Evolutionary conservation across 2,888 invertebrate species (phyloP), one percentile per base, ranked within the genome.

Genomic region (Yponomeuta malinellus): DNA sequence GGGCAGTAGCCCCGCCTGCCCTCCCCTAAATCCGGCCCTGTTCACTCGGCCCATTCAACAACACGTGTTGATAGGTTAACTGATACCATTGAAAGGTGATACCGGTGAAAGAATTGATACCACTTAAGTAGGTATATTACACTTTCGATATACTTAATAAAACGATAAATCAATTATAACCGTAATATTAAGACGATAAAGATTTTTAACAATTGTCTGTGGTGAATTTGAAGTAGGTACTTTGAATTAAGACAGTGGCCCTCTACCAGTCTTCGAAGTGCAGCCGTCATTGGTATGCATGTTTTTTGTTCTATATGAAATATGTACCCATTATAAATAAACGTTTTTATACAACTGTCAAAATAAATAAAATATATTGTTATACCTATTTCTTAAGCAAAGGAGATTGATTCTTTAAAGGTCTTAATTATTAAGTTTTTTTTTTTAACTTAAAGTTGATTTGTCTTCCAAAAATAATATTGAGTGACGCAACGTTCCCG

Each of bases 251-350:
- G 37, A 43, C 43, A 8, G 43, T 5, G 43, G 43, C 9, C 6
- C 43, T 8, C 43, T 43, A 33, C 1, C 43, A 81, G 81, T 85
- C 81, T 82, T 79, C 65, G 76, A 78, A 80, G 4, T 59, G 83
- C 82, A 84, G 85, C 82, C 52, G 82, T 83, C 79, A 77, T 77
- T 73, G 75, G 80, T 88, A 88, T 82, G 76, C 88, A 85, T 83
- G 83, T 79, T 81, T 23, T 83, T 80, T 79, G 83, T 79, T 88
- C 87, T 89, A 89, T 78, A 90, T 89, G 89, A 43, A 75, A 81
- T 81, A 83, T 85, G 43, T 43, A 43, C 1, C 5, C 43, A 43
- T 43, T 8, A 84, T 67, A 81, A 81, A 72, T 75, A 75, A 79
- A 83, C 80, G 77, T 80, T 89, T 89, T 89, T 88, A 86, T 89